A percentile compares a stretch with the other conserved stretches of the same genome.
These are phyloP conservation scores for Neuroscelio doddi DNA, from an alignment of 2,888 invertebrate species.

Conservation along the genomic window DNA sequence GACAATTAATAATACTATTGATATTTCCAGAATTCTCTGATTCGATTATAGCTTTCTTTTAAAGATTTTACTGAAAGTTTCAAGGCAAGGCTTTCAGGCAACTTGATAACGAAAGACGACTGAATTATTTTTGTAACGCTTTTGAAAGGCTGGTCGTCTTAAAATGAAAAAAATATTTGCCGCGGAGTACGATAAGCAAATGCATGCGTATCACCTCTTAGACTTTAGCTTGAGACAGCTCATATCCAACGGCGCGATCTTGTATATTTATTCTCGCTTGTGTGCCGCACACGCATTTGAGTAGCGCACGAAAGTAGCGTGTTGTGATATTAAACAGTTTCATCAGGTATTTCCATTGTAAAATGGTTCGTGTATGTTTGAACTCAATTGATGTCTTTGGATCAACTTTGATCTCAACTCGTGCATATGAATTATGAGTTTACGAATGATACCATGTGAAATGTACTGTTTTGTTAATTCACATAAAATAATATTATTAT, in stretches of 20 bases:
- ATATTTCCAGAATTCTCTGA: no score
- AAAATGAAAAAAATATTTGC: conserved; percentile 2
- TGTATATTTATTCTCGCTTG: conserved; percentile 4
- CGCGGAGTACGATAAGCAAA: conserved; percentile 5
- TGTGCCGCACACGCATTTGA: background rate
- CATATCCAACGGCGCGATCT: conserved; percentile 4
- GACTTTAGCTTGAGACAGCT: background rate
- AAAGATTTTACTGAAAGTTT: background rate
- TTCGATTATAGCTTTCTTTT: no score
- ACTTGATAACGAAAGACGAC: conserved; percentile 4
- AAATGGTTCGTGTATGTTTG: background rate
- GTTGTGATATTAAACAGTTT: conserved; percentile 1
- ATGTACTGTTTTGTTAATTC: no score
- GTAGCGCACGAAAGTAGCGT: conserved; percentile 1
- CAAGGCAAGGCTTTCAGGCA: conserved; percentile 8
- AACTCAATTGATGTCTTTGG: background rate
- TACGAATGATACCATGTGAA: no score
- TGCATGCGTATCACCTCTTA: conserved; percentile 3
- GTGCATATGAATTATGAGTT: background rate
- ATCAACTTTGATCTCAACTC: background rate
- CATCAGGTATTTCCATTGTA: conserved; percentile 4
- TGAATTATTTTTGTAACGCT: conserved; percentile 13
- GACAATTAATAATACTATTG: no score
- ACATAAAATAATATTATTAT: no score
- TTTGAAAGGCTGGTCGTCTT: conserved; percentile 9